Evolutionary conservation across 2,888 invertebrate genomes (phyloP).

Genomic region (Mythimna loreyi): DNA sequence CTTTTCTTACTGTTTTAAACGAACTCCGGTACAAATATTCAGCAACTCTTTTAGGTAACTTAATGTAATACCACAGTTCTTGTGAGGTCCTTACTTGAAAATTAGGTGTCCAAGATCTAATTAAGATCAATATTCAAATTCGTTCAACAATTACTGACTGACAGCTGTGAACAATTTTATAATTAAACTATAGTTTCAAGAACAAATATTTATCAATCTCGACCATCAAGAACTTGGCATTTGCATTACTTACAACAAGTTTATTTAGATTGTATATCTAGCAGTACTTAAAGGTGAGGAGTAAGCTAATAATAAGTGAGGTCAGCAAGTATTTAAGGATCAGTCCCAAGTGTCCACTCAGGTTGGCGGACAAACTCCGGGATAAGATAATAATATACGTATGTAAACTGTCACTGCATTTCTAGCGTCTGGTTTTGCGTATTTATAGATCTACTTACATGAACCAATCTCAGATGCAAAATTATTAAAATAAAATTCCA

Average conservation of each 20-base stretch:
- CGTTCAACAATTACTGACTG: slow-evolving; percentile 29
- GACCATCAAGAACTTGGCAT: slow-evolving; percentile 56
- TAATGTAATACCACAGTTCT: background rate
- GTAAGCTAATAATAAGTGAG: slow-evolving; percentile 42
- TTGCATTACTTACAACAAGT: slow-evolving; percentile 39
- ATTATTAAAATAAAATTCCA: background rate
- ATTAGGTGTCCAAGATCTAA: slow-evolving; percentile 35
- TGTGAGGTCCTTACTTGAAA: slow-evolving; percentile 23
- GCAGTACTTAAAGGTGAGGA: slow-evolving; percentile 36
- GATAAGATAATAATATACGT: background rate
- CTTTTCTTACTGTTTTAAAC: background rate
- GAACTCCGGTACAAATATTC: background rate
- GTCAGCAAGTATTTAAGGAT: slow-evolving; percentile 39
- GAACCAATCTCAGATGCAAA: background rate
- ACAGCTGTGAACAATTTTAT: slow-evolving; percentile 48
- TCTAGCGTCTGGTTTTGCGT: background rate
- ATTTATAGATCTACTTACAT: background rate
- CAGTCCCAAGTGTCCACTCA: slow-evolving; percentile 9
- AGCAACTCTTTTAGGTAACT: background rate
- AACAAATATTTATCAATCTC: slow-evolving; percentile 61
- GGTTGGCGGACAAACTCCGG: background rate
- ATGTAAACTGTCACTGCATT: background rate
- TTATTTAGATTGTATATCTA: slow-evolving; percentile 60
- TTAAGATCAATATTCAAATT: slow-evolving; percentile 52
- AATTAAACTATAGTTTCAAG: slow-evolving; percentile 55